Percentiles rank a stretch among this genome's conserved stretches.
These are phyloP conservation scores for Petrocephalus microphthalmus DNA, from an alignment of 2,113 vertebrate species.

Conservation along the genomic window DNA sequence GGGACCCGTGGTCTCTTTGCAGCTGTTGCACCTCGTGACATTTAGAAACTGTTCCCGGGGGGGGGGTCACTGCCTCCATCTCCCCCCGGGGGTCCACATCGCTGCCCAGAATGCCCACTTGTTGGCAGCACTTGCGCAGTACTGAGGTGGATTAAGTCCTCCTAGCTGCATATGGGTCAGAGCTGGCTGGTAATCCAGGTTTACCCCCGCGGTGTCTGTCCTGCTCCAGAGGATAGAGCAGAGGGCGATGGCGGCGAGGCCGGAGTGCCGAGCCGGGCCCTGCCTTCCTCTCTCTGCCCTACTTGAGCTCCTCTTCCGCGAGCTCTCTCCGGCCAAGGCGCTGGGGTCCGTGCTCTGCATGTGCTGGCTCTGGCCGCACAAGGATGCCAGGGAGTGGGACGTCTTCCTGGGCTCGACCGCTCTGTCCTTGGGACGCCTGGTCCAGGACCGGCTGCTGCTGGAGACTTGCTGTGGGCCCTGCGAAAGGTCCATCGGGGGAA, in stretches of 20 bases:
- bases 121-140: constrained; percentile 16
- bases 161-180: constrained; percentile 66
- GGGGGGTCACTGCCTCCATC: neutral
- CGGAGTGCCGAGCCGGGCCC: neutral
- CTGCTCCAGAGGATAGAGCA: constrained; percentile 18
- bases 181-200: constrained; percentile 63
- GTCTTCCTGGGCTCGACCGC: constrained; percentile 52
- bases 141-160: constrained; percentile 48
- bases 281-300: constrained; percentile 46
- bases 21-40: neutral
- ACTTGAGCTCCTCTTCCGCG: constrained; percentile 42
- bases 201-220: constrained; percentile 42
- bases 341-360: constrained; percentile 49
- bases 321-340: constrained; percentile 43
- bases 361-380: constrained; percentile 48
- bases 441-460: constrained; percentile 50
- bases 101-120: neutral
- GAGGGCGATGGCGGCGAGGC: neutral
- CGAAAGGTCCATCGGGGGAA: constrained; percentile 32
- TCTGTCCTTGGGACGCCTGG: constrained; percentile 43
- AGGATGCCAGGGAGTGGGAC: constrained; percentile 41
- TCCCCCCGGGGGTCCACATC: neutral
- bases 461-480: constrained; percentile 53
- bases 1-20: neutral
- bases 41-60: neutral